Conservation (phyloP, 2,888 invertebrate genomes). For the Crematogaster levior region DNA sequence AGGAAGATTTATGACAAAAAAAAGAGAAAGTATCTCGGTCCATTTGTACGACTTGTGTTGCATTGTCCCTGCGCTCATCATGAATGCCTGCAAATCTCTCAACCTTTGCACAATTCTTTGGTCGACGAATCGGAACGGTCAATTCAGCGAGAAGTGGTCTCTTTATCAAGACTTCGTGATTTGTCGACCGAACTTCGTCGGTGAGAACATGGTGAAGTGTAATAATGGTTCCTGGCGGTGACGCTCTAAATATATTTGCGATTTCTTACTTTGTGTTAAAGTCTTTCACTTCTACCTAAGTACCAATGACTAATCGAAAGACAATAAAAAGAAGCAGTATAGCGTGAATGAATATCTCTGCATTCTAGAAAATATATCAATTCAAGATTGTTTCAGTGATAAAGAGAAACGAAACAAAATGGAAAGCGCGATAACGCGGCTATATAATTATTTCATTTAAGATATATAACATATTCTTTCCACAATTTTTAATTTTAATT, state of each 20-base stretch:
- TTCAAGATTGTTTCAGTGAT: neutral
- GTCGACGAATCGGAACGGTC: slow-evolving; percentile 38
- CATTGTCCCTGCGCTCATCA: slow-evolving; percentile 9
- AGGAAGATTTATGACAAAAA: slow-evolving; percentile 40
- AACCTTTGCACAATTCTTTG: neutral
- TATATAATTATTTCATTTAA: neutral
- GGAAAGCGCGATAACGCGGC: neutral
- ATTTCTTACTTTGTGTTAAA: slow-evolving; percentile 6
- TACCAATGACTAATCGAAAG: neutral
- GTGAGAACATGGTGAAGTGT: slow-evolving; percentile 1
- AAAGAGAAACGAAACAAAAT: neutral
- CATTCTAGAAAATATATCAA: neutral
- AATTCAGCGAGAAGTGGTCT: slow-evolving; percentile 7
- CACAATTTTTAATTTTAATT: too few relatives aligned
- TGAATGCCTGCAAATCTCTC: slow-evolving; percentile 44
- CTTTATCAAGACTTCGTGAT: slow-evolving; percentile 42
- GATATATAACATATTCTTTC: neutral
- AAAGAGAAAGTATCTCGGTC: slow-evolving; percentile 1
- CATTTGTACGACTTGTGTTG: slow-evolving; percentile 51
- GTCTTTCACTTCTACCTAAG: neutral
- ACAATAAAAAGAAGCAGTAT: neutral
- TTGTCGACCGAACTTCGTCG: slow-evolving; percentile 40
- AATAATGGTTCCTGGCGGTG: neutral
- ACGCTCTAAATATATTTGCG: slow-evolving; percentile 5
- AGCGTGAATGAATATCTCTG: neutral